Evolutionary conservation across 2,888 invertebrate species (phyloP).

Genomic region (Colletes collaris): DNA sequence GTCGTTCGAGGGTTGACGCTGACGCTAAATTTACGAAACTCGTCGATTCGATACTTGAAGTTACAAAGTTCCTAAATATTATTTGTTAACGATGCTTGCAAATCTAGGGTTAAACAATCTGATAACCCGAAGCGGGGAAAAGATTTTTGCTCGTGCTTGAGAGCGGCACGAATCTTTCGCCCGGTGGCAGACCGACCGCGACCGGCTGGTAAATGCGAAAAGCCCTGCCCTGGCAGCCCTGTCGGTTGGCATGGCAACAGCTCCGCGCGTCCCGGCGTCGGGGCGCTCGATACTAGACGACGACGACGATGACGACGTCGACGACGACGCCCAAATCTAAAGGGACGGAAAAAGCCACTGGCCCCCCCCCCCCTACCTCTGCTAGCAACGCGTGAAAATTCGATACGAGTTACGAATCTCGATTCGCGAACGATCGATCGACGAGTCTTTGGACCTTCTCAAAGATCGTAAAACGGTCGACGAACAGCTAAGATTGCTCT

Average conservation of each 20-base stretch:
- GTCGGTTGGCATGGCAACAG: conserved; percentile 83
- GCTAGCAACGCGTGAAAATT: conserved; percentile 27
- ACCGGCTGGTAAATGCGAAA: conserved; percentile 66
- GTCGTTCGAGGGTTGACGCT: too few species aligned
- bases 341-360: conserved; percentile 39
- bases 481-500: too few species aligned
- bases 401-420: conserved; percentile 11
- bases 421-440: conserved; percentile 9
- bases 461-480: background rate
- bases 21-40: too few species aligned
- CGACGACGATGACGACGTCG: conserved; percentile 74
- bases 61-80: too few species aligned
- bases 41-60: too few species aligned
- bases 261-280: conserved; percentile 82
- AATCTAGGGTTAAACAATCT: too few species aligned
- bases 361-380: background rate
- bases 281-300: conserved; percentile 82
- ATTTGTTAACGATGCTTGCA: too few species aligned
- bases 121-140: background rate
- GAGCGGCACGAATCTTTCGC: conserved; percentile 59
- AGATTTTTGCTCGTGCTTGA: conserved; percentile 59
- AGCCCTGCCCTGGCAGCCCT: conserved; percentile 77
- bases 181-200: conserved; percentile 37
- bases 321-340: conserved; percentile 64
- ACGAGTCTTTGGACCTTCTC: conserved; percentile 1